A percentile compares a stretch with the other conserved stretches of the same genome.
These are phyloP conservation scores for Nothura maculosa DNA, from an alignment of 2,797 vertebrate species.

Conservation along the genomic window DNA sequence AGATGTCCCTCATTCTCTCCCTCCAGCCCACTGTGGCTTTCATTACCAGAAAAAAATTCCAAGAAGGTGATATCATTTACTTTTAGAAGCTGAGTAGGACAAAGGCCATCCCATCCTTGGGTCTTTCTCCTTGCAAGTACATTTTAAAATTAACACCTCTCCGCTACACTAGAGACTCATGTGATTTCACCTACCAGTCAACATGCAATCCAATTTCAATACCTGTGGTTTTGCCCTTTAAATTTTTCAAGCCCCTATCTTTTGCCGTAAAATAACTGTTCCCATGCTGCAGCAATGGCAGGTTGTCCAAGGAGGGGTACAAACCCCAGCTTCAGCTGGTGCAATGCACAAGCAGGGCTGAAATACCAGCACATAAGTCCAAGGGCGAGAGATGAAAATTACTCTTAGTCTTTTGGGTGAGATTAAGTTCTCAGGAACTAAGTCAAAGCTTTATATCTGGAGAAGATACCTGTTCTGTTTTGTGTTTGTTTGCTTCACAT, in stretches of 20 bases:
- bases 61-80: slow-evolving; percentile 60
- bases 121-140: slow-evolving; percentile 17
- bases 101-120: slow-evolving; percentile 17
- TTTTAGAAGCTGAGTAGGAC: slow-evolving; percentile 36
- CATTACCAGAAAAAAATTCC: slow-evolving; percentile 64
- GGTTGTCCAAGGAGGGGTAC: neutral
- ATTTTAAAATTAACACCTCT: slow-evolving; percentile 64
- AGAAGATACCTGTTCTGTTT: neutral
- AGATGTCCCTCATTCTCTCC: slow-evolving; percentile 56
- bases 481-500: neutral
- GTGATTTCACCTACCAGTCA: neutral
- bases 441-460: neutral
- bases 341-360: neutral
- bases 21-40: slow-evolving; percentile 41
- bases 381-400: neutral
- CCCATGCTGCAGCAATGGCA: neutral
- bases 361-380: neutral
- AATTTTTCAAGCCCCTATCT: neutral
- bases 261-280: neutral
- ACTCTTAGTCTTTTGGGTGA: neutral
- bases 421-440: neutral
- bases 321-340: neutral
- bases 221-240: neutral
- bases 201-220: neutral
- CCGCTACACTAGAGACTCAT: neutral